Evolutionary conservation across 2,888 invertebrate species (phyloP), one percentile per base, ranked within the genome.

Genomic region (Chrysolina haemoptera): DNA sequence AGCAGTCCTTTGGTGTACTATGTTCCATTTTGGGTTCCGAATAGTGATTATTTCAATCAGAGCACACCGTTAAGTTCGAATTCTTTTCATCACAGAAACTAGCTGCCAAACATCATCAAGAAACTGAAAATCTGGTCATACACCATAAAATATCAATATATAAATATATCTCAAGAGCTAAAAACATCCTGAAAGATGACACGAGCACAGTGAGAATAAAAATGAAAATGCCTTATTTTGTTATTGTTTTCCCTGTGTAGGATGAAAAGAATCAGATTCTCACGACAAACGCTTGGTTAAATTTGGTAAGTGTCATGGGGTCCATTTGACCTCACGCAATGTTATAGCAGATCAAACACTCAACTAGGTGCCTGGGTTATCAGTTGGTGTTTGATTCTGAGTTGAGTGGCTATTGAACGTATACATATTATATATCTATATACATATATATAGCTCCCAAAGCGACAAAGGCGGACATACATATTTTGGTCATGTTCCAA

Each of bases 261-360:
- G 98, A 98, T 91, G 98, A 98, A 93, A 98, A 98, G 93, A 98
- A 97, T 87, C 98, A 98, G 93, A 97, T 98, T 91, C 94, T 98
- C 91, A 96, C 97, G 89, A 97, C 97, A 90, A 98, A 98, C 92
- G 95, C 97, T 90, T 98, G 98, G 98, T 94, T 98, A 89, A 96
- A 97, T 91, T 93, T 98, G 96, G 97, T 98, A 94, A 96, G 97
- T 96, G 91, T 91, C 90, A 86, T 86, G 87, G 85, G 86, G 86
- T 86, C 85, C 84, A 82, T 83, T 81, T 83, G 84, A 84, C 84
- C 84, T 86, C 79, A 84, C 86, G 87, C 87, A 87, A 86, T 87
- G 87, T 87, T 81, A 50, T 80, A 83, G 82, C 84, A 84, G 84
- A 84, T 80, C 85, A 84, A 84, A 85, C 85, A 84, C 84, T 75